Evolutionary conservation across 1,140 invertebrate species (phyloP).

Genomic region (Drosophila sp.): DNA sequence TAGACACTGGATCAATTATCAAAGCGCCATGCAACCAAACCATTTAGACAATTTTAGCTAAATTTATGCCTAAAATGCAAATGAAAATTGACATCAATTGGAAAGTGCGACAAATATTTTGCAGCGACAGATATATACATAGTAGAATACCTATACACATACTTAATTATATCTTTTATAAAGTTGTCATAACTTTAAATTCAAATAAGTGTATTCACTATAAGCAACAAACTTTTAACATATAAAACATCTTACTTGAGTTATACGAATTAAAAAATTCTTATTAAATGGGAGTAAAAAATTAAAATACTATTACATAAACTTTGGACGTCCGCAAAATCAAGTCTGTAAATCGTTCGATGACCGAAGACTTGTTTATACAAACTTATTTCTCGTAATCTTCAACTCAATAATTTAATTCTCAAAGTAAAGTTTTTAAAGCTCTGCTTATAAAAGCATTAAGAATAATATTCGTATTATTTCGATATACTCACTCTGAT

Average conservation of each 20-base stretch:
- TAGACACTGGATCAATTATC: conserved; percentile 6
- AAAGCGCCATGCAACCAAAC: conserved; percentile 15
- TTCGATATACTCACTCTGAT: conserved; percentile 86
- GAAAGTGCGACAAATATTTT: conserved; percentile 39
- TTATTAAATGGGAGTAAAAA: too few species aligned
- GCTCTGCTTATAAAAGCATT: background rate
- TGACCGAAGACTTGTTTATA: too few species aligned
- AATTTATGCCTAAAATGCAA: conserved; percentile 22
- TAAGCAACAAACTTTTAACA: too few species aligned
- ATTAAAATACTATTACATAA: too few species aligned
- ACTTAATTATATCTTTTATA: background rate
- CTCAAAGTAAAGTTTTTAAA: background rate
- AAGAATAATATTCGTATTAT: background rate
- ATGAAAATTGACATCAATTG: conserved; percentile 38
- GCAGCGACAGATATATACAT: conserved; percentile 4
- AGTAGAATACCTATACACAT: background rate
- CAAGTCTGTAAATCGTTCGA: too few species aligned
- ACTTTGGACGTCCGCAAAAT: too few species aligned
- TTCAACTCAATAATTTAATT: background rate
- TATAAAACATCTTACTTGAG: too few species aligned
- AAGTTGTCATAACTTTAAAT: too few species aligned
- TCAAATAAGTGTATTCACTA: too few species aligned
- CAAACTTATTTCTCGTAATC: background rate
- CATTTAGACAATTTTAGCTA: conserved; percentile 22
- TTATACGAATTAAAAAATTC: too few species aligned